phyloP scores from a whole-genome alignment of 2,888 invertebrate species.

The Drosophila nigritarsus region DNA sequence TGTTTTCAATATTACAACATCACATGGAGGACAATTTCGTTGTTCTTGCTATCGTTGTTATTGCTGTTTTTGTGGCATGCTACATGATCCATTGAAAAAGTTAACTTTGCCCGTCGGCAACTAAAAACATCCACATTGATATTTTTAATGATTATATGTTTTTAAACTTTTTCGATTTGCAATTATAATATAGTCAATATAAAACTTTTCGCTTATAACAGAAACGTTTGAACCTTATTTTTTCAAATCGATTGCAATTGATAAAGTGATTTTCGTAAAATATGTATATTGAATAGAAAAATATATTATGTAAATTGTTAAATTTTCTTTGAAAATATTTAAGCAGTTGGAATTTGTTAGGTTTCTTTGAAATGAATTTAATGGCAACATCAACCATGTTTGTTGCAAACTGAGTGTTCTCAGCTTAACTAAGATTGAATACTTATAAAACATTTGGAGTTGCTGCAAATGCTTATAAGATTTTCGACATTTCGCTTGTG shows the following conservation, averaged over 20 bases:
- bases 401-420: background rate
- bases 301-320: background rate
- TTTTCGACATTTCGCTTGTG: constrained; percentile 17
- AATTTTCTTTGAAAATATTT: background rate
- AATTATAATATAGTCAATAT: constrained; percentile 8
- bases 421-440: background rate
- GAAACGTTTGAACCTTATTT: background rate
- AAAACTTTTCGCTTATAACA: constrained; percentile 3
- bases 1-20: constrained; percentile 65
- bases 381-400: background rate
- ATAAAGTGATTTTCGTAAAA: background rate
- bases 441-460: background rate
- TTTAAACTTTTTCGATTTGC: constrained; percentile 30
- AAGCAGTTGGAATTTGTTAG: background rate
- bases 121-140: constrained; percentile 37
- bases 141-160: constrained; percentile 24
- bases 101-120: constrained; percentile 39
- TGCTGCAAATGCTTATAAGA: constrained; percentile 19
- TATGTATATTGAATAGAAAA: background rate
- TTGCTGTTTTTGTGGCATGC: constrained; percentile 21
- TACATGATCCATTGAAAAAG: constrained; percentile 31
- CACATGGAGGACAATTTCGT: constrained; percentile 23
- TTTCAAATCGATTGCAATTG: background rate
- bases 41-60: constrained; percentile 19
- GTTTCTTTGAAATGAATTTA: background rate